Base-by-base conservation (phyloP, 2,888 invertebrate genomes). In the Bombylius discolor region DNA sequence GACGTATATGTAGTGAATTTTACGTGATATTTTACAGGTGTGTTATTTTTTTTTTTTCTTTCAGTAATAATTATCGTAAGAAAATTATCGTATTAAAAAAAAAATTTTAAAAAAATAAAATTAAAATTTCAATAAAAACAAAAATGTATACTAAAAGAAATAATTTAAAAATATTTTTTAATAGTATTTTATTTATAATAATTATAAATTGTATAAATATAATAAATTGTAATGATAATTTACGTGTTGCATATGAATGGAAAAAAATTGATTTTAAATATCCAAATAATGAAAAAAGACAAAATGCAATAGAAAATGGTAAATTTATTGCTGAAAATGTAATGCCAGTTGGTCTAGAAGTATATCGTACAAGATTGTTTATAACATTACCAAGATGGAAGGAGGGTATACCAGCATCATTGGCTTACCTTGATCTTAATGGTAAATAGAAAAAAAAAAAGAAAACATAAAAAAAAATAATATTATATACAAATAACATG, bases 301-400 rank as follows among this genome's bases (percentile, higher is more conserved):
- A 78, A 66, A 74, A 78, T 53, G 85, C 85, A 31, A 73, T 85
- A 47, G 75, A 77, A 39, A 76, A 72, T 52, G 78, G 78, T 60
- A 74, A 75, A 59, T 88, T 83, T 64, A 79, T 85, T 45, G 85
- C 82, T 11, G 81, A 82, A 66, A 83, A 85, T 68, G 85, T 85
- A 60, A 76, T 88, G 33, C 88, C 88, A 0, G 79, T 87, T 67
- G 87, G 88, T 0, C 62, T 88, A 62, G 88, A 88, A 70, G 81
- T 87, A 12, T 81, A 81, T 62, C 78, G 77, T 48, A 80, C 84
- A 60, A 77, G 83, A 60, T 69, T 88, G 61, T 88, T 88, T 66
- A 71, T 88, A 14, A 85, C 87, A 0, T 78, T 88, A 53, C 87
- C 87, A 3, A 78, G 87, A 62, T 88, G 88, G 88, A 82, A 79